Evolutionary conservation across 2,113 vertebrate species (phyloP).

Genomic region (Tylochromis polylepis): DNA sequence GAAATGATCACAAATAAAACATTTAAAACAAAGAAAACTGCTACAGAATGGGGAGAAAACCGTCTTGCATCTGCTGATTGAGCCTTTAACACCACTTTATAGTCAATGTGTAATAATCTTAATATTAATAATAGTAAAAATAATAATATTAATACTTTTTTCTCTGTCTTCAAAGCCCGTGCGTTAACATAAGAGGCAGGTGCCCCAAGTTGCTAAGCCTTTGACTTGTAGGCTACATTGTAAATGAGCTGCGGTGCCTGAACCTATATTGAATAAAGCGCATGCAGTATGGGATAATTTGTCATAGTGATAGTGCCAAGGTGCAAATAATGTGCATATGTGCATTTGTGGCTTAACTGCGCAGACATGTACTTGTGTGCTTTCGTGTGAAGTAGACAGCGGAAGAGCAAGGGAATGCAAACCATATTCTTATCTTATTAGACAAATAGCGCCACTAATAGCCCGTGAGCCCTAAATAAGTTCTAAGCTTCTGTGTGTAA

Average conservation of each 20-base stretch:
- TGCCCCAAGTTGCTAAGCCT: slow-evolving; percentile 2
- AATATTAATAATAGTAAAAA: neutral
- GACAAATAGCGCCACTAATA: slow-evolving; percentile 46
- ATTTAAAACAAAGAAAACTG: slow-evolving; percentile 46
- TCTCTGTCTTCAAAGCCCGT: neutral
- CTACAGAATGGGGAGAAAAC: neutral
- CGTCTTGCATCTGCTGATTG: neutral
- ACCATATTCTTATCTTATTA: slow-evolving; percentile 42
- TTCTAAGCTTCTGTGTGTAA: slow-evolving; percentile 23
- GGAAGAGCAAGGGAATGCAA: neutral
- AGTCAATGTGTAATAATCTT: neutral
- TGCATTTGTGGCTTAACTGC: slow-evolving; percentile 28
- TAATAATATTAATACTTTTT: neutral
- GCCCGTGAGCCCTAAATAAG: slow-evolving; percentile 30
- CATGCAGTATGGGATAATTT: slow-evolving; percentile 40
- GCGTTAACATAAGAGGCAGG: neutral
- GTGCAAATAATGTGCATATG: slow-evolving; percentile 43
- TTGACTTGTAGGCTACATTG: neutral
- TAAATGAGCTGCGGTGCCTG: slow-evolving; percentile 24
- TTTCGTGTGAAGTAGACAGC: neutral
- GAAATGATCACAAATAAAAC: neutral
- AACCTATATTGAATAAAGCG: slow-evolving; percentile 35
- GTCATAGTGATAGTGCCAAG: slow-evolving; percentile 43
- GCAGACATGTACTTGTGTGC: neutral
- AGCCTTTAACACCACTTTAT: neutral